Evolutionary conservation across 2,797 vertebrate genomes (phyloP), one percentile per base, ranked within the genome.

Genomic region (Craterocephalus amniculus): DNA sequence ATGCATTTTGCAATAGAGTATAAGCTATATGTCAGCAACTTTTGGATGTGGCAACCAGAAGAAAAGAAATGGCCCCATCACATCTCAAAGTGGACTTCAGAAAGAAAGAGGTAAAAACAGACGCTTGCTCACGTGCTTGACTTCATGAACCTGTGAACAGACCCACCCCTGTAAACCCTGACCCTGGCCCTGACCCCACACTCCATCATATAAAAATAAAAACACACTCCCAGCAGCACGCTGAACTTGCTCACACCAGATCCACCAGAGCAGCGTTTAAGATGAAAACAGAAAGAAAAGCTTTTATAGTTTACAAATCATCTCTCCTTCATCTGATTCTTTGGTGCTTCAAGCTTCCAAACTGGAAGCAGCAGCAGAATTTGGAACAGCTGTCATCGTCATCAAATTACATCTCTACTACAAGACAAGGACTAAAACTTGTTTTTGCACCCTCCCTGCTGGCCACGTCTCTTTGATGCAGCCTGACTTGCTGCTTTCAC

Each of bases 241-340:
- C 49, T 83, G 74, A 81, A 83, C 76, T 49, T 29, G 36, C n/a
- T 78, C 14, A 83, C 71, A 71, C 45, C 54, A 9, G 3, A 29
- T 27, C 29, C 32, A 43, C 6, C 55, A 27, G 35, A 63, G 0
- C 14, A 24, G 10, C n/a, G 29, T 20, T 24, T 63, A 34, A 64
- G 54, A 27, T 18, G 5, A 49, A n/a, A 57, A 16, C 12, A 27
- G 31, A 32, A 9, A 4, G 0, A 63, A 2, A 0, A 63, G 22
- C 20, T 63, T 70, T 5, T 1, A 1, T 11, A 2, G 3, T 31
- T 54, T 43, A 0, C 16, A 27, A 38, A n/a, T 54, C 49, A 54
- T 6, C 18, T 31, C 51, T 1, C 6, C 36, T 60, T 16, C 29
- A 49, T 24, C 45, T 9, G 24, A 4, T 24, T 32, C 32, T 26